Base-by-base conservation (phyloP, 2,113 vertebrate species). In the Pelobates fuscus region DNA sequence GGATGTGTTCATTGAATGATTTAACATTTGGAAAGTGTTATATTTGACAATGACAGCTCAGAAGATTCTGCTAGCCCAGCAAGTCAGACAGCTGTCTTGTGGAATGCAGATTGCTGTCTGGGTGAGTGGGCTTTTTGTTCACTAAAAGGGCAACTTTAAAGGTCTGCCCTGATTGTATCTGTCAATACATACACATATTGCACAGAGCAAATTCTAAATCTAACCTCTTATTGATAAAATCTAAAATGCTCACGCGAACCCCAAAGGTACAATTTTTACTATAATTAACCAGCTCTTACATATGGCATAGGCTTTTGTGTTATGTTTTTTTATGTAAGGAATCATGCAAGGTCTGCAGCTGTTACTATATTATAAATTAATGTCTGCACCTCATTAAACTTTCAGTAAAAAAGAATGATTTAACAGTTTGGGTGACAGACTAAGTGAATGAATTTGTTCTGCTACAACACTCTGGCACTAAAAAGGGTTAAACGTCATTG, bases 41-140 rank as follows among this genome's bases (percentile, higher is more conserved):
- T 11, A 27, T 37, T 37, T 60, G 60, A 15, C 54, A 1, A 37
- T 58, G 62, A 46, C 54, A 67, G 52, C 23, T 24, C n/a, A 67
- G 41, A 24, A 57, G 66, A 27, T 60, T 55, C 30, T 58, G 32
- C 32, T 27, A 29, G n/a, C 52, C 37, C 23, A 67, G 25, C 4
- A 30, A 67, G 54, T 6, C 32, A 8, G 57, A 21, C 63, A 67
- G 72, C 72, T 76, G 72, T 76, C 63, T 67, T 21, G 27, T 30
- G 72, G 72, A 76, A 67, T 76, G 49, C 15, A 55, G n/a, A 8
- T 44, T 14, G 54, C 26, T 58, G 63, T 60, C 32, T 66, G 37
- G 54, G 72, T 75, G 72, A 67, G 37, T 59, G 72, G 72, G 59
- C 52, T 29, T 49, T 44, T 32, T 46, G 63, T 29, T 76, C 54